phyloP scores from a whole-genome alignment of 1,140 invertebrate genomes.

The Steinernema feltiae region DNA sequence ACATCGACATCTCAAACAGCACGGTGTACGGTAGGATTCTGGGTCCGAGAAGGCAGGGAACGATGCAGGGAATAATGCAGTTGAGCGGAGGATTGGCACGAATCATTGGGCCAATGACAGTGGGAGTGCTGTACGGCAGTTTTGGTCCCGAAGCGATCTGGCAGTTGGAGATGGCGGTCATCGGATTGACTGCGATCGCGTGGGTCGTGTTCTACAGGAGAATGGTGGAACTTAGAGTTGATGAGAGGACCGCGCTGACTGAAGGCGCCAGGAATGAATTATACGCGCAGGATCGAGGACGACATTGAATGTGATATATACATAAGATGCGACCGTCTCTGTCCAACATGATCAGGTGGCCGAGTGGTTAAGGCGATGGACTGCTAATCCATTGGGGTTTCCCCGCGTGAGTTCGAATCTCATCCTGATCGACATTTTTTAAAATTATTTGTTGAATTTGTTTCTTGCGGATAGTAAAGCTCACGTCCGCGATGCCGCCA shows the following conservation, averaged over 20 bases:
- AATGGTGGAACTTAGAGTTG: neutral
- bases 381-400: slow-evolving; percentile 56
- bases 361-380: slow-evolving; percentile 56
- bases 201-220: neutral
- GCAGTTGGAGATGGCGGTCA: neutral
- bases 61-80: slow-evolving; percentile 17
- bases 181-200: neutral
- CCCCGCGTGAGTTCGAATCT: slow-evolving; percentile 55
- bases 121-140: neutral
- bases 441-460: no score
- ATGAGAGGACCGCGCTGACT: neutral
- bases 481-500: no score
- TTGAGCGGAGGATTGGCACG: neutral
- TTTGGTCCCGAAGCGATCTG: neutral
- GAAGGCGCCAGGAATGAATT: no score
- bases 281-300: no score
- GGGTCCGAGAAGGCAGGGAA: slow-evolving; percentile 16
- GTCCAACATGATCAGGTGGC: slow-evolving; percentile 49
- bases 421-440: slow-evolving; percentile 44
- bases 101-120: neutral
- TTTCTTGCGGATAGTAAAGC: no score
- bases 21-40: slow-evolving; percentile 12
- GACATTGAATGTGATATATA: no score
- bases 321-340: no score
- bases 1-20: slow-evolving; percentile 6